Evolutionary conservation across 1,140 invertebrate species (phyloP).

Genomic region (Bombus superbus): DNA sequence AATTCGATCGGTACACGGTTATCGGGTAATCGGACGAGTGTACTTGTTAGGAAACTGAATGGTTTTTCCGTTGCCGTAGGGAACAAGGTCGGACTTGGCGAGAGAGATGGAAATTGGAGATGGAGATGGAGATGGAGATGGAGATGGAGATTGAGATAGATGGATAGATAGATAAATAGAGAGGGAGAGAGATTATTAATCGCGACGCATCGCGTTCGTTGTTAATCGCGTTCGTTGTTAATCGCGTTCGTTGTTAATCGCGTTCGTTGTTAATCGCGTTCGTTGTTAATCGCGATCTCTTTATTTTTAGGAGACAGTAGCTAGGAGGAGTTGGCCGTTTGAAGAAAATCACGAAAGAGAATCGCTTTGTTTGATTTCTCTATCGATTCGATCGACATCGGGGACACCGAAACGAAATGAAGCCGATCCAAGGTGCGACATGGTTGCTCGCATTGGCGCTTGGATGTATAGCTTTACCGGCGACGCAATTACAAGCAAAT

Average conservation of each 20-base stretch:
- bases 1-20: background rate
- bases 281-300: background rate
- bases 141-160: too few relatives aligned
- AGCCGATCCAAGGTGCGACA: conserved; percentile 55
- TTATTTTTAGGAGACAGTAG: background rate
- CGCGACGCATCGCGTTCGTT: too few relatives aligned
- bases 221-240: too few relatives aligned
- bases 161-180: accelerated
- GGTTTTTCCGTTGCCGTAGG: too few relatives aligned
- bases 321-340: background rate
- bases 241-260: too few relatives aligned
- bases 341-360: background rate
- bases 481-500: conserved; percentile 38
- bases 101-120: accelerated
- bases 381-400: background rate
- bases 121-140: too few relatives aligned
- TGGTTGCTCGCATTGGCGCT: conserved; percentile 45
- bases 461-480: conserved; percentile 64
- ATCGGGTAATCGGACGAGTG: background rate
- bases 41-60: too few relatives aligned
- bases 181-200: too few relatives aligned
- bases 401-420: conserved; percentile 48
- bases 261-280: too few relatives aligned
- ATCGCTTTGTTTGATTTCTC: too few relatives aligned
- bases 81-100: too few relatives aligned